Evolutionary conservation across 2,113 vertebrate species (phyloP).

Genomic region (Calidris pygmaea): DNA sequence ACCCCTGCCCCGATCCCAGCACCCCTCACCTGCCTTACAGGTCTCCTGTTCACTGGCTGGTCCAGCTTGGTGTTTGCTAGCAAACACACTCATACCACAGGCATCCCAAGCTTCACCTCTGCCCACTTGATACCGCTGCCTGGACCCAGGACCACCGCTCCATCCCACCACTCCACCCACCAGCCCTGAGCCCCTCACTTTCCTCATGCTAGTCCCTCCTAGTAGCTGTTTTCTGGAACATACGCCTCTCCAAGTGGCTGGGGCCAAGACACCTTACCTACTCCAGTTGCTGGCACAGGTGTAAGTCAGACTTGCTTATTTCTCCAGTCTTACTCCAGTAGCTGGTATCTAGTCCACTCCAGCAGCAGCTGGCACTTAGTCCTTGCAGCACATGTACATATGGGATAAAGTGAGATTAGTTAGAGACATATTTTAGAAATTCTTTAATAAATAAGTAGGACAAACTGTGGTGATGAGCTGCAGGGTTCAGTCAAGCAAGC

Average conservation of each 20-base stretch:
- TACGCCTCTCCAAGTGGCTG: not conserved
- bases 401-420: not conserved
- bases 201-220: not conserved
- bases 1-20: not conserved
- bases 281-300: not conserved
- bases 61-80: not conserved
- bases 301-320: not conserved
- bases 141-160: not conserved
- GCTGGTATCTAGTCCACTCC: not conserved
- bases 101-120: not conserved
- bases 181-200: not conserved
- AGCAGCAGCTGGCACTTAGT: not conserved
- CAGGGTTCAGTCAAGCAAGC: not conserved
- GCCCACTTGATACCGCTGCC: rapidly evolving
- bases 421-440: not conserved
- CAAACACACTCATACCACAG: not conserved
- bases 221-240: not conserved
- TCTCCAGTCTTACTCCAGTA: not conserved
- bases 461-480: not conserved
- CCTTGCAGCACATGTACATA: not conserved
- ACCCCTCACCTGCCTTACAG: rapidly evolving
- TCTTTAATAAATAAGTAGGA: not conserved
- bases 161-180: not conserved
- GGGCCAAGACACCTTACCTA: not conserved
- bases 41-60: not conserved